Evolutionary conservation across 2,113 vertebrate species (phyloP).

Genomic region (Megaleporinus macrocephalus): DNA sequence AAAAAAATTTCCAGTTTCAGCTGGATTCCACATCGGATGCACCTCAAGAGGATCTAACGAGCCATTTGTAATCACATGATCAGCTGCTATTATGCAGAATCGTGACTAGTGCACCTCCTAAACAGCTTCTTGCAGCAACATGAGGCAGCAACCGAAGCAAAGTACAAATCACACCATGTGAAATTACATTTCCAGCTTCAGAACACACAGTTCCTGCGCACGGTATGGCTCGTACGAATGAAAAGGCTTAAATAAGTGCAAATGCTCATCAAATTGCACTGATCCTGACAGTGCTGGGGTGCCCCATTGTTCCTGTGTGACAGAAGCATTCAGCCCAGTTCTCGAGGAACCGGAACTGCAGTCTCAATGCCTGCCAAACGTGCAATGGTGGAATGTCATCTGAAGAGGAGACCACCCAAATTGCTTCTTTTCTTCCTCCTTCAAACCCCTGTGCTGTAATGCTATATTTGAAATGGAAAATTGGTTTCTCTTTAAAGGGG

Average conservation of each 20-base stretch:
- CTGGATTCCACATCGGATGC: background rate
- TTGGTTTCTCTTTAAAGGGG: too few species aligned
- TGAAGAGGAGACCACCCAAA: slow-evolving; percentile 15
- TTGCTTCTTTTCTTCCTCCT: slow-evolving; percentile 15
- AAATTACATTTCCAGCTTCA: slow-evolving; percentile 16
- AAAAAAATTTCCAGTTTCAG: background rate
- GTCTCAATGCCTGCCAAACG: slow-evolving; percentile 15
- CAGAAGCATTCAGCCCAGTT: slow-evolving; percentile 34
- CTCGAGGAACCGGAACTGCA: background rate
- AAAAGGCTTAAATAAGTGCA: slow-evolving; percentile 1
- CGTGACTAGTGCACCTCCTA: background rate
- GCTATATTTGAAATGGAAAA: slow-evolving; percentile 9
- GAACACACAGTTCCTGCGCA: background rate
- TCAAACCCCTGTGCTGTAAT: background rate
- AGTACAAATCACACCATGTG: background rate
- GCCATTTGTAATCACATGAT: background rate
- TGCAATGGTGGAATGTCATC: slow-evolving; percentile 13
- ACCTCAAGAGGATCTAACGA: background rate
- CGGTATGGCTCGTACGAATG: slow-evolving; percentile 23
- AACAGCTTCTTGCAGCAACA: background rate
- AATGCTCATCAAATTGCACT: slow-evolving; percentile 20
- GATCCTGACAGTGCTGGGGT: background rate
- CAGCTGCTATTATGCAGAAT: background rate
- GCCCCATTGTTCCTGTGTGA: slow-evolving; percentile 36
- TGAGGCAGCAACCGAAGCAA: background rate